Percentiles rank a stretch among this genome's conserved stretches.
Conservation (phyloP, 1,140 invertebrate species). For the Tribolium madens region DNA sequence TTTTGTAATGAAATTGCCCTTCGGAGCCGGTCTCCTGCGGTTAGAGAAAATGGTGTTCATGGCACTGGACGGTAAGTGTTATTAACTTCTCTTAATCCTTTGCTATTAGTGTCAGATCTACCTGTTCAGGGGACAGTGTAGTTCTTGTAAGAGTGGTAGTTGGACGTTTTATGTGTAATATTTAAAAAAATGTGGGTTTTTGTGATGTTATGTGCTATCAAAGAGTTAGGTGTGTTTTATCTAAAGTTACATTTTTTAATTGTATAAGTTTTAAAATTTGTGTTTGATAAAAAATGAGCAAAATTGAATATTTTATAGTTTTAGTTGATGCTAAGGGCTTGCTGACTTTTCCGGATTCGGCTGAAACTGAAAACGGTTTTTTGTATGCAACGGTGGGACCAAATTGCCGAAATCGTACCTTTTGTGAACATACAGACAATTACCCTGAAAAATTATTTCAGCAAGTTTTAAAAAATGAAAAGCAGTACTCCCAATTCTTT, state of each 20-base stretch:
- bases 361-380: neutral
- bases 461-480: neutral
- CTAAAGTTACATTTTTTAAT: neutral
- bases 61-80: neutral
- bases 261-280: neutral
- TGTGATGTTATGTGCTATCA: neutral
- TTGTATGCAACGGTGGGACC: neutral
- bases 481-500: neutral
- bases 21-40: neutral
- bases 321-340: neutral
- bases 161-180: too few relatives aligned
- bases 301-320: neutral
- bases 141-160: too few relatives aligned
- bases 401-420: neutral
- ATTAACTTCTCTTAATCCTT: neutral
- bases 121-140: neutral
- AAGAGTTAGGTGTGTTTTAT: neutral
- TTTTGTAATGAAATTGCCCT: neutral
- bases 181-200: neutral
- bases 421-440: neutral
- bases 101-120: neutral
- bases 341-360: constrained; percentile 58
- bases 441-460: neutral
- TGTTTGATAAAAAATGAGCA: constrained; percentile 66
- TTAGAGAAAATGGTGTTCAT: neutral